These are phyloP conservation scores for Hippocampus guttulatus DNA, from an alignment of 2,113 vertebrate species.

Conservation along the genomic window DNA sequence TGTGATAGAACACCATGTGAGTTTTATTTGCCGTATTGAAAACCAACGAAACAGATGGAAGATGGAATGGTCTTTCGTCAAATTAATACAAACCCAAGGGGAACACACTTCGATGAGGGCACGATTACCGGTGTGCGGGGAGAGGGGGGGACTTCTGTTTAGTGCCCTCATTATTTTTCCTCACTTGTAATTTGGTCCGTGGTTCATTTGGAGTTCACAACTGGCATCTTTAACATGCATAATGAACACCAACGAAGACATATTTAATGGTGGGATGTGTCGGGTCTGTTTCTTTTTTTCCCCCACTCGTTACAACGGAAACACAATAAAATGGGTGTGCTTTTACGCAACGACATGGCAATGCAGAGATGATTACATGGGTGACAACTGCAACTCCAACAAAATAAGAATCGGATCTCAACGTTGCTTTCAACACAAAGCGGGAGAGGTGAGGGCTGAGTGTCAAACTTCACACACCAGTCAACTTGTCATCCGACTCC, in stretches of 20 bases:
- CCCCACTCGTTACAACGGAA: neutral
- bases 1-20: slow-evolving; percentile 6
- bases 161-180: neutral
- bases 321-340: neutral
- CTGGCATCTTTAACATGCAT: neutral
- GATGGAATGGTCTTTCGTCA: slow-evolving; percentile 5
- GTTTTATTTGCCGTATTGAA: slow-evolving; percentile 8
- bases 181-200: slow-evolving; percentile 1
- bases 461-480: too few species aligned
- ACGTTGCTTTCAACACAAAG: too few species aligned
- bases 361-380: too few species aligned
- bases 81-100: slow-evolving; percentile 8
- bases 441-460: too few species aligned
- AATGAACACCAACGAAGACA: neutral
- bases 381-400: neutral
- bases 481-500: neutral
- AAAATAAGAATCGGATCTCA: neutral
- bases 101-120: neutral
- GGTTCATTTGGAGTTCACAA: slow-evolving; percentile 2
- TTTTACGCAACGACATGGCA: too few species aligned
- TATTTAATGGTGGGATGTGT: neutral
- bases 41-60: slow-evolving; percentile 6
- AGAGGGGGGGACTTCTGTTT: neutral
- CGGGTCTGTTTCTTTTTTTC: neutral
- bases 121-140: neutral